A percentile compares a stretch with the other conserved stretches of the same genome.
phyloP scores from a whole-genome alignment of 1,140 invertebrate genomes.

The Cherax destructor region DNA sequence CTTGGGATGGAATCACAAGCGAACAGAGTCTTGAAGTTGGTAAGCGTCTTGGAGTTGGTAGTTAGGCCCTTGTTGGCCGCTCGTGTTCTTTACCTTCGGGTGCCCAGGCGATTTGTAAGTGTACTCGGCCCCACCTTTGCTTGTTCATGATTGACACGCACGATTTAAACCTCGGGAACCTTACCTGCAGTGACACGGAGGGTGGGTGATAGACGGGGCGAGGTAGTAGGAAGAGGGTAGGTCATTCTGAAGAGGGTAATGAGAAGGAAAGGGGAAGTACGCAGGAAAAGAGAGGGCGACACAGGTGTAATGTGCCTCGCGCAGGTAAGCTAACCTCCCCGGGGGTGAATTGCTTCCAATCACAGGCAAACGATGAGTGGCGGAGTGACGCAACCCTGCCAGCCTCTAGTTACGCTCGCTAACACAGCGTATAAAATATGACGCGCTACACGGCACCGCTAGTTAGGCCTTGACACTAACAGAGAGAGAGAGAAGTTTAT shows the following conservation, averaged over 20 bases:
- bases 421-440: constrained; percentile 55
- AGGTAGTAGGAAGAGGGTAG: not conserved
- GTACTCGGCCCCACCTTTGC: constrained; percentile 66
- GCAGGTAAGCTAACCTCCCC: constrained; percentile 19
- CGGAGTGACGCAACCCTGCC: constrained; percentile 51
- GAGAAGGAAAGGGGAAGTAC: not conserved
- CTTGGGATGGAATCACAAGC: too few relatives aligned
- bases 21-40: too few relatives aligned
- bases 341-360: constrained; percentile 54
- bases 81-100: constrained; percentile 60
- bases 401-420: constrained; percentile 37
- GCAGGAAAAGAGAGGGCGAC: not conserved
- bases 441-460: constrained; percentile 47
- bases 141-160: constrained; percentile 68
- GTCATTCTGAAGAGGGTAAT: too few relatives aligned
- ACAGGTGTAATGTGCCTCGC: not conserved
- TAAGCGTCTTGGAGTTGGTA: not conserved
- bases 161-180: constrained; percentile 64
- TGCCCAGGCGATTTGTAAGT: constrained; percentile 65
- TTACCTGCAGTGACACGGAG: constrained; percentile 61
- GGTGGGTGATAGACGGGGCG: constrained; percentile 5
- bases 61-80: constrained; percentile 24
- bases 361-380: constrained; percentile 56
- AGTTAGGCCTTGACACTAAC: constrained; percentile 56
- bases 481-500: not conserved